A percentile compares a stretch with the other conserved stretches of the same genome.
These are phyloP conservation scores for Nothoprocta pentlandii DNA, from an alignment of 2,113 vertebrate genomes.

Conservation along the genomic window DNA sequence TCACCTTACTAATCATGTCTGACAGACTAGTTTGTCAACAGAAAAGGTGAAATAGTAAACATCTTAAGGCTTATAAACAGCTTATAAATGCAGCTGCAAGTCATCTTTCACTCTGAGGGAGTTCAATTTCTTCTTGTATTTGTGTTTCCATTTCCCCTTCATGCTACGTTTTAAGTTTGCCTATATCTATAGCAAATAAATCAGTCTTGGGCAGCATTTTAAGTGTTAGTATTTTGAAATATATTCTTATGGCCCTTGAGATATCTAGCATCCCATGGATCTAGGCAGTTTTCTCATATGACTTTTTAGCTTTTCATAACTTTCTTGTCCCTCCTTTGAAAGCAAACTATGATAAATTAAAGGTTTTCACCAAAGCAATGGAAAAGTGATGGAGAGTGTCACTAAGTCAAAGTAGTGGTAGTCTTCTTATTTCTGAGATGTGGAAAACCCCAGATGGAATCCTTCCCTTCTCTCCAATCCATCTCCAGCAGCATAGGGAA, in stretches of 20 bases:
- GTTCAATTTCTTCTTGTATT: not conserved
- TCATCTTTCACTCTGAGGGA: not conserved
- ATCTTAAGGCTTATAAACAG: constrained; percentile 20
- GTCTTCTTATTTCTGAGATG: not conserved
- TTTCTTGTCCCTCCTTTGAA: not conserved
- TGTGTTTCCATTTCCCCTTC: not conserved
- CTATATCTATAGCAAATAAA: not conserved
- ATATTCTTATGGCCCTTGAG: not conserved
- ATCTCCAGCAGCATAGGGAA: not conserved
- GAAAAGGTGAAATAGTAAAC: constrained; percentile 33
- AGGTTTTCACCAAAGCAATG: not conserved
- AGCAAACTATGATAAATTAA: not conserved
- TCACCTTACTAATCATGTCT: constrained; percentile 1
- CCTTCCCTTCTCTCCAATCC: not conserved
- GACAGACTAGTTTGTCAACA: constrained; percentile 40
- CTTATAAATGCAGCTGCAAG: not conserved
- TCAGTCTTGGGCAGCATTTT: not conserved
- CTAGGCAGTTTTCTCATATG: not conserved
- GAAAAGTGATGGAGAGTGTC: not conserved
- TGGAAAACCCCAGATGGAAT: not conserved
- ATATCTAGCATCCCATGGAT: not conserved
- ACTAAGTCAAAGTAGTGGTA: not conserved
- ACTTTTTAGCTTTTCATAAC: not conserved
- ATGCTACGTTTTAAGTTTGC: not conserved
- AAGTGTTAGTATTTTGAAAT: not conserved